Conservation (phyloP, 2,797 vertebrate species). For the Poecilia picta region DNA sequence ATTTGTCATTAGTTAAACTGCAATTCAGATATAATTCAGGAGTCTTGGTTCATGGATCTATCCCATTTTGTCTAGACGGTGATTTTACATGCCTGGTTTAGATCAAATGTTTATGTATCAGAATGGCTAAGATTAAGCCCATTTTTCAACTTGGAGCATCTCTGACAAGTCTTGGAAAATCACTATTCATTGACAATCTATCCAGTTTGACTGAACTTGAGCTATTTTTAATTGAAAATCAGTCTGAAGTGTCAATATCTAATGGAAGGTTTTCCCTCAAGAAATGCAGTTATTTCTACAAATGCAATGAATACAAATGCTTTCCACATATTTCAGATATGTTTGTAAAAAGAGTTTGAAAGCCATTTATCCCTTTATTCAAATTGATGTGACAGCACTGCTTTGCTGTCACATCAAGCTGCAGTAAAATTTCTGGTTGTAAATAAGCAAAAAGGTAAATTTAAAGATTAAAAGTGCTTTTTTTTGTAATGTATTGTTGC, state of each 20-base stretch:
- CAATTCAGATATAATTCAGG: background rate
- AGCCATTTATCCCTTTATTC: background rate
- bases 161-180: background rate
- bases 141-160: background rate
- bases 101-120: background rate
- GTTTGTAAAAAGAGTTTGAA: background rate
- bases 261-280: background rate
- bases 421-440: background rate
- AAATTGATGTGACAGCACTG: background rate
- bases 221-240: background rate
- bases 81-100: background rate
- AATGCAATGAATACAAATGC: background rate
- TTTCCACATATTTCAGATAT: background rate
- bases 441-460: background rate
- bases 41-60: background rate
- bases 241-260: background rate
- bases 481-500: background rate
- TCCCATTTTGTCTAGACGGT: background rate
- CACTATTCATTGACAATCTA: background rate
- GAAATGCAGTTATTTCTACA: background rate
- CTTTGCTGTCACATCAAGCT: background rate
- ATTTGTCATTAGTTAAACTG: background rate
- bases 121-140: background rate
- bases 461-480: background rate
- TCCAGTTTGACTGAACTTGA: background rate